Evolutionary conservation across 2,113 vertebrate genomes (phyloP).

Genomic region (Ameiurus melas): DNA sequence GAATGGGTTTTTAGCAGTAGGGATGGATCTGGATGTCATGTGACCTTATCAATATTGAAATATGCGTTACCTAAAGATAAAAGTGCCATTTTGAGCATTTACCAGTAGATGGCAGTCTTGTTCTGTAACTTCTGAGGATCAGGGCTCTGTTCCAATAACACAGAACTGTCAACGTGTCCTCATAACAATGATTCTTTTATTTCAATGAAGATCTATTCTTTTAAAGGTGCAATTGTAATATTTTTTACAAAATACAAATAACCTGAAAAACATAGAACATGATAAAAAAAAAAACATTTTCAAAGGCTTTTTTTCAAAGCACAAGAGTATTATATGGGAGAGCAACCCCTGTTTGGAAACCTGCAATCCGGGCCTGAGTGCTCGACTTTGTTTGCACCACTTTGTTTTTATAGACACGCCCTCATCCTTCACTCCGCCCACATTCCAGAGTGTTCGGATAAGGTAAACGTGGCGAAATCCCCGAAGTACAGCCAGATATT

Average conservation of each 20-base stretch:
- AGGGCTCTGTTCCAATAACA: not conserved
- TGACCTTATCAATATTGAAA: not conserved
- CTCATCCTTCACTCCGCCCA: not conserved
- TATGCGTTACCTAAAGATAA: too few species aligned
- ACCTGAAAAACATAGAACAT: too few species aligned
- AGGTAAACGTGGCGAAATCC: not conserved
- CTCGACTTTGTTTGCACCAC: too few species aligned
- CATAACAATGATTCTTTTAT: not conserved
- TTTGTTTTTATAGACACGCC: not conserved
- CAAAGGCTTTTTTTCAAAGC: not conserved
- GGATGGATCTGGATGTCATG: not conserved
- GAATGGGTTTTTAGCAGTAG: not conserved
- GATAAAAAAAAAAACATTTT: not conserved
- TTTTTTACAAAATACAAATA: too few species aligned
- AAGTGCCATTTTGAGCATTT: not conserved
- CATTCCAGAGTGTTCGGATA: not conserved
- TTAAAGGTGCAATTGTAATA: too few species aligned
- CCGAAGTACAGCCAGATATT: too few species aligned
- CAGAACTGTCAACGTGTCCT: not conserved
- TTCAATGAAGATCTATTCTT: not conserved
- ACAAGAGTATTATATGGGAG: not conserved
- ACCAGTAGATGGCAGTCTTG: slow-evolving; percentile 15
- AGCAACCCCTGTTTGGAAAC: not conserved
- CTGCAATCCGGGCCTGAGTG: not conserved
- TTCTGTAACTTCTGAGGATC: not conserved